Evolutionary conservation across 2,888 invertebrate genomes (phyloP), one percentile per base, ranked within the genome.

Genomic region (Argynnis bischoffii): DNA sequence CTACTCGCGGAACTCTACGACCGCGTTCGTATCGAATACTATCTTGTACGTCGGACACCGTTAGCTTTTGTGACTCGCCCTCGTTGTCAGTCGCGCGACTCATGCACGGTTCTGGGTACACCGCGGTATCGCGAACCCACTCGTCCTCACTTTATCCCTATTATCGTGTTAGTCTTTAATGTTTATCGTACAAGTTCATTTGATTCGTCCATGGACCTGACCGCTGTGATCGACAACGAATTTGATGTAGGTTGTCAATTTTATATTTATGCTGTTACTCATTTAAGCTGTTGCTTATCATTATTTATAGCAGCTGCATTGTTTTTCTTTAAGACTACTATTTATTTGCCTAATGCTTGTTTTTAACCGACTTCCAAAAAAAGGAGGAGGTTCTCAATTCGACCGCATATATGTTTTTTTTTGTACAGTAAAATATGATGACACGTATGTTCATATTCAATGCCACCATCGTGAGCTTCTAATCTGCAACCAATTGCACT

Each of bases 1-100:
- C 85, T 85, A 82, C 82, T 81, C 79, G 80, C 81, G 81, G 81
- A 83, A 81, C 78, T 81, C 77, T 75, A 78, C 78, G 78, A 74
- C 76, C 74, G 75, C 78, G 77, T 77, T 80, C 73, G 69, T 74
- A 76, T 77, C 77, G 74, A 77, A 77, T 73, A 74, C 72, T 70
- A 68, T 72, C 69, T 69, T 64, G 64, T 70, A 72, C 69, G 67
- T 55, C 64, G 57, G 65, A 55, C 66, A 72, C 72, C 68, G 63
- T 57, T 69, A 64, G 71, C 74, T 75, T 70, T 71, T 68, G 60
- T 69, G 69, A 67, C 69, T 57, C 69, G 67, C 53, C 59, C 64
- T 61, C 69, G 67, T 66, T 70, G 73, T 71, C 69, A 73, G 69
- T 63, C 67, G 70, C 69, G 69, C 73, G 60, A 63, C 63, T 69